Percentiles rank a stretch among this genome's conserved stretches.
Evolutionary conservation across 2,888 invertebrate genomes (phyloP).

Genomic region (Sycophila texana): DNA sequence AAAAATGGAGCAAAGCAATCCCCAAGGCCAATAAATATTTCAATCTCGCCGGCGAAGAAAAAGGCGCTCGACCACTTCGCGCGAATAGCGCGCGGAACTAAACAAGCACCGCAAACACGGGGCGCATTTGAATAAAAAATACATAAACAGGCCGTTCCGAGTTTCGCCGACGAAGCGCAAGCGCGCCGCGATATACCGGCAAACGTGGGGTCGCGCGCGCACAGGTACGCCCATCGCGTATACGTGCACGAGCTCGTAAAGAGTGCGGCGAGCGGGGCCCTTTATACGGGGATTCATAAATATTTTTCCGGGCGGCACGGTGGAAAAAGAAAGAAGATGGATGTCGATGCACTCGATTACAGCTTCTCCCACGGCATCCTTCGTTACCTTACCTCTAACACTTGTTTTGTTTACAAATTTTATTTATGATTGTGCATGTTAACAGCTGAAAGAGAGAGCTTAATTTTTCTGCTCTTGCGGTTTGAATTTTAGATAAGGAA

Average conservation of each 20-base stretch:
- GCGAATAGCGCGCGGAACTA: not conserved
- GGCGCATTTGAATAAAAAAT: slow-evolving; percentile 52
- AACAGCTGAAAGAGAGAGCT: too few species aligned
- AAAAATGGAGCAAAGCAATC: too few species aligned
- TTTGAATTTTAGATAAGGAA: too few species aligned
- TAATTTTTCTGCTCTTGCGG: too few species aligned
- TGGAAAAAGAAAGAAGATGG: slow-evolving; percentile 29
- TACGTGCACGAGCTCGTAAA: slow-evolving; percentile 15
- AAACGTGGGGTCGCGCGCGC: slow-evolving; percentile 25
- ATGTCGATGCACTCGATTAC: slow-evolving; percentile 26
- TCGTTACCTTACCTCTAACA: too few species aligned
- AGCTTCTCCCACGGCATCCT: not conserved
- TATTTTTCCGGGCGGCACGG: slow-evolving; percentile 28
- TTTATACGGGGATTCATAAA: slow-evolving; percentile 52
- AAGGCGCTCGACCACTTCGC: slow-evolving; percentile 9
- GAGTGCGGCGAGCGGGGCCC: slow-evolving; percentile 10
- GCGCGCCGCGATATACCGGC: slow-evolving; percentile 49
- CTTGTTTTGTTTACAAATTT: too few species aligned
- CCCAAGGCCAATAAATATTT: slow-evolving; percentile 15
- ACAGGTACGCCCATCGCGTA: slow-evolving; percentile 15
- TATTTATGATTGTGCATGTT: too few species aligned
- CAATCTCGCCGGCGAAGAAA: slow-evolving; percentile 1
- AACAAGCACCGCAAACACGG: not conserved
- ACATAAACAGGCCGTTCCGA: slow-evolving; percentile 42
- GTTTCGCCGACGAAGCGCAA: slow-evolving; percentile 35